Percentiles rank a stretch among this genome's conserved stretches.
phyloP scores from a whole-genome alignment of 2,888 invertebrate genomes.

The Acrocera orbiculus region DNA sequence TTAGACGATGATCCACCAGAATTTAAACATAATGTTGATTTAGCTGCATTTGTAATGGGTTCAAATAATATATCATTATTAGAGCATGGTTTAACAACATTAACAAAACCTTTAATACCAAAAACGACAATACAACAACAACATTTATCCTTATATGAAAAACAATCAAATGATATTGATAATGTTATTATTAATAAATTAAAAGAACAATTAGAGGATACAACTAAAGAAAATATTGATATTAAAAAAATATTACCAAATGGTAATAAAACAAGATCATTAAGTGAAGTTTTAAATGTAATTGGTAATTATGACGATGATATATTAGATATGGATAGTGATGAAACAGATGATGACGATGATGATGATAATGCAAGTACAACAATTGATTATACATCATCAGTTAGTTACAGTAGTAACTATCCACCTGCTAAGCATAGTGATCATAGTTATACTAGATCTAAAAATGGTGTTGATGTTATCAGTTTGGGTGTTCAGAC shows the following conservation, averaged over 20 bases:
- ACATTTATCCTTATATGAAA: too few relatives aligned
- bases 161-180: slow-evolving; percentile 11
- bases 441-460: slow-evolving; percentile 56
- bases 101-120: too few relatives aligned
- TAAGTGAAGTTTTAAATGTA: slow-evolving; percentile 23
- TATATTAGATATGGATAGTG: slow-evolving; percentile 7
- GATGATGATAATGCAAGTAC: slow-evolving; percentile 9
- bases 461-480: slow-evolving; percentile 37
- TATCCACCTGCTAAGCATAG: slow-evolving; percentile 16
- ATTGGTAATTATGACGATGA: slow-evolving; percentile 15
- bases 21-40: slow-evolving; percentile 26
- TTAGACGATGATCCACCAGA: slow-evolving; percentile 23
- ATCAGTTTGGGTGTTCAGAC: slow-evolving; percentile 58
- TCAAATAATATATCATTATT: slow-evolving; percentile 28
- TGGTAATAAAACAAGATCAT: slow-evolving; percentile 9
- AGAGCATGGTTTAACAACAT: too few relatives aligned
- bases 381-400: slow-evolving; percentile 7
- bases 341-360: slow-evolving; percentile 6
- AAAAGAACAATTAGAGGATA: slow-evolving; percentile 25
- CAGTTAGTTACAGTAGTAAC: slow-evolving; percentile 8
- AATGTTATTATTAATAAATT: slow-evolving; percentile 20
- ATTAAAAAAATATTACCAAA: slow-evolving; percentile 12
- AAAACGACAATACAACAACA: too few relatives aligned
- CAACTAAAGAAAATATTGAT: slow-evolving; percentile 18
- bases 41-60: slow-evolving; percentile 29